Conservation (phyloP, 92 coral and sea anemone genomes). For the Bergia sp. region DNA sequence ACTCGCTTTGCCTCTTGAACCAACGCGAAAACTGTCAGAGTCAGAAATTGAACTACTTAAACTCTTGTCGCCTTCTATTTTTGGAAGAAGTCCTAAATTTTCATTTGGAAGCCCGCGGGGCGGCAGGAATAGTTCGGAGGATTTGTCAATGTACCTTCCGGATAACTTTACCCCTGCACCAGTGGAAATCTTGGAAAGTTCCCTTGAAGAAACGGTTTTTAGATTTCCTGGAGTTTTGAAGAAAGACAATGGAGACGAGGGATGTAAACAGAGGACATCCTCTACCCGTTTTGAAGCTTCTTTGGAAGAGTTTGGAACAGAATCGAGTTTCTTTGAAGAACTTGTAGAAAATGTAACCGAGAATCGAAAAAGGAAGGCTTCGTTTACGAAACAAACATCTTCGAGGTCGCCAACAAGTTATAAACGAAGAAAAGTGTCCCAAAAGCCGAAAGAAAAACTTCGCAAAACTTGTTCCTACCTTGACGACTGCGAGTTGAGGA, state of each 20-base stretch:
- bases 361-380: not conserved
- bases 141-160: slow-evolving; percentile 67
- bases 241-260: not conserved
- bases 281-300: not conserved
- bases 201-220: slow-evolving; percentile 55
- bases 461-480: not conserved
- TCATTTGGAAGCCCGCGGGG: slow-evolving; percentile 5
- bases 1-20: not conserved
- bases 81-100: slow-evolving; percentile 34
- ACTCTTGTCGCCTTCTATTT: slow-evolving; percentile 19
- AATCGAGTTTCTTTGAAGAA: slow-evolving; percentile 10
- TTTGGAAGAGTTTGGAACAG: not conserved
- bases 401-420: not conserved
- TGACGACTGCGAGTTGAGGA: slow-evolving; percentile 27
- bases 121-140: slow-evolving; percentile 59
- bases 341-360: not conserved
- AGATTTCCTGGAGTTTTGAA: slow-evolving; percentile 50
- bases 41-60: slow-evolving; percentile 38
- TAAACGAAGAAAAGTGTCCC: slow-evolving; percentile 15
- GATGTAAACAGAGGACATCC: not conserved
- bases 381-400: too few relatives aligned
- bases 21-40: slow-evolving; percentile 29
- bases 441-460: not conserved
- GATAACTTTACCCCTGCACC: slow-evolving; percentile 69
- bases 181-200: slow-evolving; percentile 58